Percentiles rank a stretch among this genome's conserved stretches.
Evolutionary conservation across 2,797 vertebrate species (phyloP).

Genomic region (Sebastolobus alascanus): DNA sequence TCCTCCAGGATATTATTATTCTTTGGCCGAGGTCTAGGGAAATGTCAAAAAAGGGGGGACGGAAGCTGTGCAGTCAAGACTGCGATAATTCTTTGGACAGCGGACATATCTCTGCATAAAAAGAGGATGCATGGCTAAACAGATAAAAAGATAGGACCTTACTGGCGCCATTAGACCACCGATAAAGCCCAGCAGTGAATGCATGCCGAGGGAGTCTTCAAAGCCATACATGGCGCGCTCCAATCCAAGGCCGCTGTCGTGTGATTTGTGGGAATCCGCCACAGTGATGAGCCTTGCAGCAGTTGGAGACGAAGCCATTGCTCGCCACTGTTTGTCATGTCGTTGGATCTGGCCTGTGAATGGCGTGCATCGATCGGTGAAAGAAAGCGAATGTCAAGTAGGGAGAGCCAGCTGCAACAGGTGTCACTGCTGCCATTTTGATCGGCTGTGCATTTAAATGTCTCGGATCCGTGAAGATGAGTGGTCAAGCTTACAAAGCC

Average conservation of each 20-base stretch:
- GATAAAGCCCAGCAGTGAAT: constrained; percentile 25
- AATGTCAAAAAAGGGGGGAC: not conserved
- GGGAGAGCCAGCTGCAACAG: not conserved
- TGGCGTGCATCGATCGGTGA: not conserved
- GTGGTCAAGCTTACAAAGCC: not conserved
- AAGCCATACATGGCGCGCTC: constrained; percentile 29
- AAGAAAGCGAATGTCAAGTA: not conserved
- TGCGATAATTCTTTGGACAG: not conserved
- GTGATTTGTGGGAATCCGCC: constrained; percentile 27
- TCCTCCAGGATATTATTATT: constrained; percentile 18
- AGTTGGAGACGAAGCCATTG: constrained; percentile 18
- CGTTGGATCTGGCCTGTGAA: not conserved
- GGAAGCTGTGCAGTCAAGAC: not conserved
- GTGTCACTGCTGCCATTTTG: not conserved
- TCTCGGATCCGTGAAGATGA: not conserved
- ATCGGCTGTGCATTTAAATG: not conserved
- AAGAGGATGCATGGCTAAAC: constrained; percentile 26
- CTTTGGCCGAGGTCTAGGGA: constrained; percentile 17
- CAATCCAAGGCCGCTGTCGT: constrained; percentile 26
- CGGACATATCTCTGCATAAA: constrained; percentile 5
- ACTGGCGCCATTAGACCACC: constrained; percentile 10
- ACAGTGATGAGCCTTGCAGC: not conserved
- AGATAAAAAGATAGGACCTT: constrained; percentile 21
- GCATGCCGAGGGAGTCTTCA: constrained; percentile 19
- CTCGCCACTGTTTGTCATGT: constrained; percentile 15